Conservation (phyloP, 2,113 vertebrate species). For the Mastomys natalensis region DNA sequence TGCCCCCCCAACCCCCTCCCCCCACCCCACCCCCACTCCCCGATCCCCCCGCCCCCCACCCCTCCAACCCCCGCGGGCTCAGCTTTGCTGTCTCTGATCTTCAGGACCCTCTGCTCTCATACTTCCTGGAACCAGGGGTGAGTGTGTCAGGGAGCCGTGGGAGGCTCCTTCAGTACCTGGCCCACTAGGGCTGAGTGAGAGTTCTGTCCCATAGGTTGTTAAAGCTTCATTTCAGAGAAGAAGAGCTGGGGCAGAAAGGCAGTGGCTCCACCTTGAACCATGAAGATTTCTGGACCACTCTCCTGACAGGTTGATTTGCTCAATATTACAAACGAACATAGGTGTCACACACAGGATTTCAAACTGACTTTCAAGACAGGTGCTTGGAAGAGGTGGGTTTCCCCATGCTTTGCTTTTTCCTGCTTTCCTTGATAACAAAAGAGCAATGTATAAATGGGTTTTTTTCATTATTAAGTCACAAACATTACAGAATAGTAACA, state of each 20-base stretch:
- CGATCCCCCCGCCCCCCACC: too few relatives aligned
- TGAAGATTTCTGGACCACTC: neutral
- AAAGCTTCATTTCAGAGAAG: neutral
- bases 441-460: neutral
- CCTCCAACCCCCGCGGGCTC: too few relatives aligned
- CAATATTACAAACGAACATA: neutral
- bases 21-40: too few relatives aligned
- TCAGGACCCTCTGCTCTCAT: neutral
- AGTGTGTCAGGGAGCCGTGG: neutral
- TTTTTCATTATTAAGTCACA: neutral
- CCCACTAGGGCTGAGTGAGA: neutral
- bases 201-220: neutral
- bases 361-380: neutral
- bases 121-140: neutral
- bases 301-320: neutral
- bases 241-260: neutral
- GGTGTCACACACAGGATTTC: neutral
- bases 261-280: neutral
- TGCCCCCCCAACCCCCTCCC: too few relatives aligned
- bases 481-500: neutral
- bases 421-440: slow-evolving; percentile 14
- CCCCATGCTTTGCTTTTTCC: neutral
- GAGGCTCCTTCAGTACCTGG: neutral
- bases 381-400: neutral
- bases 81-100: neutral